phyloP scores from a whole-genome alignment of 2,113 vertebrate species.

The Pontoporia blainvillei region DNA sequence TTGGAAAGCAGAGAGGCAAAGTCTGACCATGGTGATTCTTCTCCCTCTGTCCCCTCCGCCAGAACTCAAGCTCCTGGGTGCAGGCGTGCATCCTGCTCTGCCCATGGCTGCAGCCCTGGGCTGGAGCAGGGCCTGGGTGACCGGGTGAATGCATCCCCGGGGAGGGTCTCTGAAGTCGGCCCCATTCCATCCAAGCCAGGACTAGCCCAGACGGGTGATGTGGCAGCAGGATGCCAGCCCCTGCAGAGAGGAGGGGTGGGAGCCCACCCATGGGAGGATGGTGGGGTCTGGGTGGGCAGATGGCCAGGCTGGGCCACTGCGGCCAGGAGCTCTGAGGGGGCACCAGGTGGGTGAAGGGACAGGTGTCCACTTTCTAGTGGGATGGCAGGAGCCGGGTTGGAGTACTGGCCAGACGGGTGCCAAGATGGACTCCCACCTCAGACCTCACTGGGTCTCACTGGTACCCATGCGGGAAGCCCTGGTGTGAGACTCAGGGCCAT shows the following conservation, averaged over 20 bases:
- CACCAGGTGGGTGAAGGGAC: background rate
- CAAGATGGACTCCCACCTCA: too few species aligned
- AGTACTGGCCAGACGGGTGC: rapidly evolving
- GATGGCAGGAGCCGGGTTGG: background rate
- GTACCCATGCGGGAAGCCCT: too few species aligned
- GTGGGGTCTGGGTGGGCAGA: rapidly evolving
- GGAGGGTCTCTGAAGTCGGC: background rate
- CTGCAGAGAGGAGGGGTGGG: rapidly evolving
- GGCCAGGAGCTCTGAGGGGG: background rate
- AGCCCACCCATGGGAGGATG: rapidly evolving
- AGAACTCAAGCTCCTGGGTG: background rate
- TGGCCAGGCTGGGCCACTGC: background rate
- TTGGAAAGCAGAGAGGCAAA: background rate
- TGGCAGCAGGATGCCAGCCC: too few species aligned
- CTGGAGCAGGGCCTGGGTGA: too few species aligned
- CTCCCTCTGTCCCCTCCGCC: background rate
- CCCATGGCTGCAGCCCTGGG: rapidly evolving
- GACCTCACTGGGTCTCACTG: too few species aligned
- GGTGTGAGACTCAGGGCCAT: background rate
- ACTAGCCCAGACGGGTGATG: rapidly evolving
- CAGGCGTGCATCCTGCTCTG: too few species aligned
- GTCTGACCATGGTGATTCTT: background rate
- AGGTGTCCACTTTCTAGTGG: background rate
- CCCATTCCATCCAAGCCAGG: background rate
- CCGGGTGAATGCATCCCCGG: rapidly evolving